Conservation (phyloP, 2,888 invertebrate species). For the Nezara viridula region DNA sequence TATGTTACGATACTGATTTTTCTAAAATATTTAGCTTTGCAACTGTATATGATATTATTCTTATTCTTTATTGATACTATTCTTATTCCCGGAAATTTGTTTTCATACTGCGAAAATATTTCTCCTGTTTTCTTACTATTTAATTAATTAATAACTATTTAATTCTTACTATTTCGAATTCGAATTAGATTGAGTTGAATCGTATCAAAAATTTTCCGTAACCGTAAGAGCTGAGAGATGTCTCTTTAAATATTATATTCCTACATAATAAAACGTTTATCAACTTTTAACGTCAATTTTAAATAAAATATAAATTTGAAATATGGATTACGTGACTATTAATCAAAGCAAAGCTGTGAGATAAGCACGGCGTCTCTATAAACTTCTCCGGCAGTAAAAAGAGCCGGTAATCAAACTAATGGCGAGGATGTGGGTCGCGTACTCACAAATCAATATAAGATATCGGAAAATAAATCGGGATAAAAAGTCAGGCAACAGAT, state of each 20-base stretch:
- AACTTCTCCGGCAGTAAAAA: constrained; percentile 9
- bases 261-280: background rate
- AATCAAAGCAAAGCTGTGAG: background rate
- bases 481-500: background rate
- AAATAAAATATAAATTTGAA: background rate
- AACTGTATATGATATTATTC: too few relatives aligned
- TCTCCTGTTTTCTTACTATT: too few relatives aligned
- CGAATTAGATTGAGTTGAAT: too few relatives aligned
- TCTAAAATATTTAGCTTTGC: too few relatives aligned
- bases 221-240: too few relatives aligned
- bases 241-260: background rate
- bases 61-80: too few relatives aligned
- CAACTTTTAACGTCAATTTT: background rate
- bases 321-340: background rate
- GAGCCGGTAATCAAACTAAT: background rate
- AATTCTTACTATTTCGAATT: too few relatives aligned
- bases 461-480: background rate
- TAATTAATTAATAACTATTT: too few relatives aligned
- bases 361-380: background rate
- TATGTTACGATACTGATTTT: too few relatives aligned
- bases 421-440: background rate
- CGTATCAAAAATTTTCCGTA: too few relatives aligned
- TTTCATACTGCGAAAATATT: too few relatives aligned
- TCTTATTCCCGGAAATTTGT: too few relatives aligned
- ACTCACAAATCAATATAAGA: background rate